These are phyloP conservation scores for Marmota monax DNA, from an alignment of 2,113 vertebrate species.

Conservation along the genomic window DNA sequence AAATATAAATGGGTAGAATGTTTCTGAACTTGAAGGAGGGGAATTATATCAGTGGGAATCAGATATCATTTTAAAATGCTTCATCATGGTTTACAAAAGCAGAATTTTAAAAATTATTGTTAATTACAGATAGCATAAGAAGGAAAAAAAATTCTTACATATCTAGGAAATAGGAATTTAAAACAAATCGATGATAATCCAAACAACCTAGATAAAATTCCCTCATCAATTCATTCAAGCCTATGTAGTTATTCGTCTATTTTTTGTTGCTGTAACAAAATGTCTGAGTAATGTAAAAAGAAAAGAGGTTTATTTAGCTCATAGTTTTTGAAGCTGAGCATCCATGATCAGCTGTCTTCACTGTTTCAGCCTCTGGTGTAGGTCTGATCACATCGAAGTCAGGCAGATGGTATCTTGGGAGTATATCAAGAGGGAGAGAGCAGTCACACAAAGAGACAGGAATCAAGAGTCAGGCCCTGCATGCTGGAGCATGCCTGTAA, in stretches of 20 bases:
- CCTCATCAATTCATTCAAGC: background rate
- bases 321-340: background rate
- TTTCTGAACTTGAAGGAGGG: background rate
- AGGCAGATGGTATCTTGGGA: background rate
- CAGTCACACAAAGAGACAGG: background rate
- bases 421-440: background rate
- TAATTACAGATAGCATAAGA: background rate
- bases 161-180: background rate
- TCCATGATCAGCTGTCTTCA: too few species aligned
- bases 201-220: background rate
- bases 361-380: background rate
- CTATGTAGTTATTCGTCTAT: background rate
- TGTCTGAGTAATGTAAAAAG: background rate
- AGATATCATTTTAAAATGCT: background rate
- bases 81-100: background rate
- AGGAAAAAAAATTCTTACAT: background rate
- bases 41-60: background rate
- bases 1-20: background rate
- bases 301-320: background rate
- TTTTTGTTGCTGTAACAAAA: background rate
- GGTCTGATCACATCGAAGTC: background rate
- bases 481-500: too few species aligned
- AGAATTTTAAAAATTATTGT: conserved; percentile 40
- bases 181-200: background rate
- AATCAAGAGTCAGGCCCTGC: too few species aligned